Evolutionary conservation across 2,888 invertebrate genomes (phyloP).

Genomic region (Auanema sp.): DNA sequence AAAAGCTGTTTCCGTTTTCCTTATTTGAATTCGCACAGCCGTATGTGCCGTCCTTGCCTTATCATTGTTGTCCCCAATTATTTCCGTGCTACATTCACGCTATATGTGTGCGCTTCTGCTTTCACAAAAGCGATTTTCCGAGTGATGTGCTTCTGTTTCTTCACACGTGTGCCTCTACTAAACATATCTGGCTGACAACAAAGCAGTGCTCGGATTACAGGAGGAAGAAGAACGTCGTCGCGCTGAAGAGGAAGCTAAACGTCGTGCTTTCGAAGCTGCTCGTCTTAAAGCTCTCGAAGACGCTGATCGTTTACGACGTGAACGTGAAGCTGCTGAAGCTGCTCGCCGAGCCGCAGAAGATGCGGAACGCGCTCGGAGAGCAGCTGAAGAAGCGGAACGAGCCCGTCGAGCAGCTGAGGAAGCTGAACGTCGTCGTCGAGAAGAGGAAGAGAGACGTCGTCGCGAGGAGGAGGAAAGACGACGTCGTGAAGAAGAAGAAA

Average conservation of each 20-base stretch:
- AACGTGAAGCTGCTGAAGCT: slow-evolving; percentile 63
- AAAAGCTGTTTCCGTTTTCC: background rate
- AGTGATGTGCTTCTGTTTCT: slow-evolving; percentile 3
- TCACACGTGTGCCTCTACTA: background rate
- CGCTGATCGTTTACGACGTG: slow-evolving; percentile 58
- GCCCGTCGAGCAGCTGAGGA: slow-evolving; percentile 56
- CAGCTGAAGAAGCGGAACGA: slow-evolving; percentile 54
- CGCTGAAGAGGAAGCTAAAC: slow-evolving; percentile 61
- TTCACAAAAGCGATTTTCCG: slow-evolving; percentile 2
- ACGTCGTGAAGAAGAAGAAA: slow-evolving; percentile 35
- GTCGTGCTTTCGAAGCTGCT: slow-evolving; percentile 63
- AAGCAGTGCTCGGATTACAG: slow-evolving; percentile 41
- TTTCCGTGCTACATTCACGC: background rate
- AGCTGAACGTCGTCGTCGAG: slow-evolving; percentile 52
- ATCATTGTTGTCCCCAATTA: background rate
- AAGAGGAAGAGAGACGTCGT: slow-evolving; percentile 51
- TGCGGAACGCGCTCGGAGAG: slow-evolving; percentile 51
- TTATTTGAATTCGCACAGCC: background rate
- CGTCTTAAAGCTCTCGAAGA: slow-evolving; percentile 63
- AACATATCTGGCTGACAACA: background rate
- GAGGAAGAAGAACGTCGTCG: slow-evolving; percentile 63
- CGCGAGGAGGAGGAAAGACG: slow-evolving; percentile 34
- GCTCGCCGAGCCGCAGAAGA: slow-evolving; percentile 55
- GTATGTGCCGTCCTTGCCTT: background rate
- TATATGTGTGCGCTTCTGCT: slow-evolving; percentile 5